A percentile compares a stretch with the other conserved stretches of the same genome.
Evolutionary conservation across 37 sponge, comb jelly and placozoan genomes (phyloP).

Genomic region (Aphrocallistes beatrix): DNA sequence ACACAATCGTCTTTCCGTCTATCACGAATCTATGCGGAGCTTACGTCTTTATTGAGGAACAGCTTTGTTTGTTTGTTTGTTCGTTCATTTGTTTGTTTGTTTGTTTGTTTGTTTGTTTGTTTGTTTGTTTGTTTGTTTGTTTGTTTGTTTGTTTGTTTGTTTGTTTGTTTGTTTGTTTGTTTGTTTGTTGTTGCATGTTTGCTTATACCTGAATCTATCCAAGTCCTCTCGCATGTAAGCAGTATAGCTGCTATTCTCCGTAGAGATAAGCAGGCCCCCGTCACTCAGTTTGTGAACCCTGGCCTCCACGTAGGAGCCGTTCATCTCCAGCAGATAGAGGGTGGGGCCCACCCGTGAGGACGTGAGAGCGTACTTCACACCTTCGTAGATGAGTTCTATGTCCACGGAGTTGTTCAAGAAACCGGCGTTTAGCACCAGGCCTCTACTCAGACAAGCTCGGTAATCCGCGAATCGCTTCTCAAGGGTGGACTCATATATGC

Average conservation of each 20-base stretch:
- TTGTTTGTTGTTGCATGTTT: too few species aligned
- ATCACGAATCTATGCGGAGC: constrained; percentile 60
- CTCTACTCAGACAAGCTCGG: constrained; percentile 63
- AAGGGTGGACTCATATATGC: constrained; percentile 74
- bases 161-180: too few species aligned
- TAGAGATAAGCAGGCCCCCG: constrained; percentile 65
- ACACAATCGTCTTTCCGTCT: constrained; percentile 72
- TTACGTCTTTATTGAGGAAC: too few species aligned
- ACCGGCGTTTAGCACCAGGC: constrained; percentile 81
- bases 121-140: too few species aligned
- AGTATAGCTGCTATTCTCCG: constrained; percentile 66
- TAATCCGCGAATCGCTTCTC: constrained; percentile 81
- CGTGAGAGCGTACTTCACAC: constrained; percentile 60
- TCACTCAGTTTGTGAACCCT: constrained; percentile 69
- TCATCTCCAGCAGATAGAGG: constrained; percentile 59
- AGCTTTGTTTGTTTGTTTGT: too few species aligned
- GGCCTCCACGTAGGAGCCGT: constrained; percentile 61
- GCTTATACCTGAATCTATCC: constrained; percentile 29
- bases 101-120: too few species aligned
- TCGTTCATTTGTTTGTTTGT: too few species aligned
- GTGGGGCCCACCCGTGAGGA: constrained; percentile 29
- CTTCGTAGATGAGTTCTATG: constrained; percentile 75
- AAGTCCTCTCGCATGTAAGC: constrained; percentile 88
- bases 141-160: too few species aligned
- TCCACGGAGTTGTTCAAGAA: constrained; percentile 70